Percentiles rank a stretch among this genome's conserved stretches.
These are phyloP conservation scores for Ditylenchus dipsaci DNA, from an alignment of 1,140 invertebrate genomes.

Conservation along the genomic window DNA sequence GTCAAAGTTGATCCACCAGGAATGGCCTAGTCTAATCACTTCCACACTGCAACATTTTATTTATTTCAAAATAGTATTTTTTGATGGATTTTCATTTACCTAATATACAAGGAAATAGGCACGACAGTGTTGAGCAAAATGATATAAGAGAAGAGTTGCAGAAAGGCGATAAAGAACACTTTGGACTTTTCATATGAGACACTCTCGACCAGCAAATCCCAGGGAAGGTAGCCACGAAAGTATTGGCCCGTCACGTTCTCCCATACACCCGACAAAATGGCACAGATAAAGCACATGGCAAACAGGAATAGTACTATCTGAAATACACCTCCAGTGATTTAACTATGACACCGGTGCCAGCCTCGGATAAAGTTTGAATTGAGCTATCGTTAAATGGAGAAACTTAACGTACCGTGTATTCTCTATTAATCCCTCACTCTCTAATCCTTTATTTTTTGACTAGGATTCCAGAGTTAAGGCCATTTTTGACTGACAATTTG, in stretches of 20 bases:
- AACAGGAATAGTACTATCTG: constrained; percentile 97
- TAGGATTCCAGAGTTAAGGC: no score
- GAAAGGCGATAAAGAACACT: constrained; percentile 77
- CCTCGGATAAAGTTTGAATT: no score
- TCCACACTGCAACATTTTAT: constrained; percentile 66
- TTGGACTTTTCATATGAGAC: constrained; percentile 25
- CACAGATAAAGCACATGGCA: constrained; percentile 94
- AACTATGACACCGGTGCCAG: no score
- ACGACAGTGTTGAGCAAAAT: constrained; percentile 99
- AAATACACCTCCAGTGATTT: constrained; percentile 47
- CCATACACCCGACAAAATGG: constrained; percentile 87
- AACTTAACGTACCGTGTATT: no score
- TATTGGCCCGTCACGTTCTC: constrained; percentile 72
- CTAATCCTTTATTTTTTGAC: no score
- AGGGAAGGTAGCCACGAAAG: constrained; percentile 86
- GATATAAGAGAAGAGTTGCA: constrained; percentile 98
- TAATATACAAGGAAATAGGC: constrained; percentile 98
- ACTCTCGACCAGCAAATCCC: constrained; percentile 80
- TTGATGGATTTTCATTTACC: no score
- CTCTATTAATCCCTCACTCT: no score
- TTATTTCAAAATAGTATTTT: not conserved
- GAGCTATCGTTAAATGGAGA: no score
- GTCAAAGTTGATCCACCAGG: constrained; percentile 95
- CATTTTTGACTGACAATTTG: no score
- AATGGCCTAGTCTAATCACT: constrained; percentile 92